Percentiles rank a stretch among this genome's conserved stretches.
Evolutionary conservation across 2,113 vertebrate species (phyloP).

Genomic region (Anarhynchus alexandrinus): DNA sequence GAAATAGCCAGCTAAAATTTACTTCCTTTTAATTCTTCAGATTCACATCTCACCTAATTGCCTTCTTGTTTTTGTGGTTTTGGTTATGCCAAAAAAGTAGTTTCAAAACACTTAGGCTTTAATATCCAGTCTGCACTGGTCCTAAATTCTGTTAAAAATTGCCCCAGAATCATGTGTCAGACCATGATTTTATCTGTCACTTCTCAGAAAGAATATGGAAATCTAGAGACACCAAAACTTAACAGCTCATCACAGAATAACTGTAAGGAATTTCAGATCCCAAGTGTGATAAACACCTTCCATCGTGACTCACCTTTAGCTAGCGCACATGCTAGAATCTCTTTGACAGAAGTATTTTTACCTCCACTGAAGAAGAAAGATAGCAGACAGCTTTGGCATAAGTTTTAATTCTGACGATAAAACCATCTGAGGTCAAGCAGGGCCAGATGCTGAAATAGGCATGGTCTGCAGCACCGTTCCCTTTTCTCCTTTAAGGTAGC

Average conservation of each 20-base stretch:
- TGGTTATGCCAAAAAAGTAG: background rate
- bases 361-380: background rate
- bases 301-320: constrained; percentile 1
- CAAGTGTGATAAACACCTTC: constrained; percentile 28
- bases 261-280: background rate
- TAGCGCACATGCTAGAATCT: background rate
- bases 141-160: background rate
- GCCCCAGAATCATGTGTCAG: background rate
- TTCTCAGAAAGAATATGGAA: background rate
- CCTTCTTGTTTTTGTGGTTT: background rate
- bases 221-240: background rate
- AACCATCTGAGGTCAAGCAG: background rate
- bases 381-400: background rate
- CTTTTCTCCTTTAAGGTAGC: background rate
- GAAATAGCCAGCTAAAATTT: background rate
- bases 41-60: background rate
- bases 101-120: background rate
- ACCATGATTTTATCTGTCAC: background rate
- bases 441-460: background rate
- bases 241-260: background rate
- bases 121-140: background rate
- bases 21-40: background rate
- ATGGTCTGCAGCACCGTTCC: background rate
- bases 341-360: background rate
- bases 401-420: background rate